A percentile compares a stretch with the other conserved stretches of the same genome.
Conservation (phyloP, 2,113 vertebrate species). For the Saguinus imperator region DNA sequence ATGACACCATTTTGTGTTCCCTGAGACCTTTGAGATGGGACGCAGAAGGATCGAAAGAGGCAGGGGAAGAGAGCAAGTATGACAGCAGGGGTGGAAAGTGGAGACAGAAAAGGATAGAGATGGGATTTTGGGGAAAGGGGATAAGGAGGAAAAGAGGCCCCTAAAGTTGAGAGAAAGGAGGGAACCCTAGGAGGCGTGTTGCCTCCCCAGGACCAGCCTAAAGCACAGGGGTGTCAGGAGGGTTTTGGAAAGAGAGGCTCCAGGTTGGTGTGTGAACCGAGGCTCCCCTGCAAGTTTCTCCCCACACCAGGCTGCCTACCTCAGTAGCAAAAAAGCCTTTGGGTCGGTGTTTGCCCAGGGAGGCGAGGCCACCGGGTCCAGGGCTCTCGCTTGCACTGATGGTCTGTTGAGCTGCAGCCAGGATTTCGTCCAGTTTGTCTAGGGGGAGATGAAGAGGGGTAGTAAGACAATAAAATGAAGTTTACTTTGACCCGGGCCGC, state of each 20-base stretch:
- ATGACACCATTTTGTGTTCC: not conserved
- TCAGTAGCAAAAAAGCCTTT: constrained; percentile 88
- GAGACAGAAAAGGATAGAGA: not conserved
- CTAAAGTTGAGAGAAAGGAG: not conserved
- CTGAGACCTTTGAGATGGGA: not conserved
- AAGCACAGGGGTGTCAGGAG: not conserved
- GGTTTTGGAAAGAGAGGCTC: not conserved
- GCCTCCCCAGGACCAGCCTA: not conserved
- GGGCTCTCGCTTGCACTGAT: constrained; percentile 92
- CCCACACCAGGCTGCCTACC: constrained; percentile 79
- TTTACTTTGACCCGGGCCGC: accelerated
- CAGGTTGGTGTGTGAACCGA: not conserved
- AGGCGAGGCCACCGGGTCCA: constrained; percentile 85
- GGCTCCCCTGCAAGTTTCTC: not conserved
- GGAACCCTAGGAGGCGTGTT: not conserved
- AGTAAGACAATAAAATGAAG: not conserved
- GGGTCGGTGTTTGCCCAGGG: constrained; percentile 87
- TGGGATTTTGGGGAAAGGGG: too few relatives aligned
- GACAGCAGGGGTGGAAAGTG: not conserved
- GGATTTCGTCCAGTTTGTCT: constrained; percentile 96
- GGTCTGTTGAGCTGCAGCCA: constrained; percentile 95
- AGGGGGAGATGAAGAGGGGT: constrained; percentile 51
- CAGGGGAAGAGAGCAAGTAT: too few relatives aligned
- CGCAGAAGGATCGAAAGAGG: not conserved
- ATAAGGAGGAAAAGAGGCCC: not conserved